A percentile compares a stretch with the other conserved stretches of the same genome.
Conservation (phyloP, 2,888 invertebrate genomes). For the Crocallis elinguaria region DNA sequence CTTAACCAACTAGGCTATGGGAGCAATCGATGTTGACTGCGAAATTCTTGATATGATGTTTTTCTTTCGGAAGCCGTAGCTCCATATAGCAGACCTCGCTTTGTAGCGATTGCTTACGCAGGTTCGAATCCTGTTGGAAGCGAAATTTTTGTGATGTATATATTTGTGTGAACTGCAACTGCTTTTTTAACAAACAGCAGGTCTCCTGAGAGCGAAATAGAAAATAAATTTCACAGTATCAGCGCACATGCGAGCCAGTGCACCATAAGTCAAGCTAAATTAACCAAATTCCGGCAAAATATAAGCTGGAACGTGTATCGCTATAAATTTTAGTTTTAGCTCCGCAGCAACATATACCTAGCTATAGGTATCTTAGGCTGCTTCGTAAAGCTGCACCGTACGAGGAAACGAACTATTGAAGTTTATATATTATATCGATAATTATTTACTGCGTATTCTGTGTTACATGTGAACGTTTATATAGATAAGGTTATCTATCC, state of each 20-base stretch:
- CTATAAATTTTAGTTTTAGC: constrained; percentile 43
- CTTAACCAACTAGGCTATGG: too few relatives aligned
- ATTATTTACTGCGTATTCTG: neutral
- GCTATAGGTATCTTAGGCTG: neutral
- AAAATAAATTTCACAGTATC: constrained; percentile 31
- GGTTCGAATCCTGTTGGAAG: too few relatives aligned
- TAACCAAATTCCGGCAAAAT: constrained; percentile 43
- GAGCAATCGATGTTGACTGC: too few relatives aligned
- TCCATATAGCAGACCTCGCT: too few relatives aligned
- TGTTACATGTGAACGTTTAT: too few relatives aligned
- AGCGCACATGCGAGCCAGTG: constrained; percentile 14
- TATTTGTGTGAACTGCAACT: too few relatives aligned
- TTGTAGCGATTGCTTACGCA: too few relatives aligned
- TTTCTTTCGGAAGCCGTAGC: too few relatives aligned
- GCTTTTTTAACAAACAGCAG: too few relatives aligned
- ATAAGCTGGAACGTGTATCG: constrained; percentile 41
- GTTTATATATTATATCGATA: neutral
- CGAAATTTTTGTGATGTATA: too few relatives aligned
- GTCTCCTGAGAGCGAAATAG: neutral
- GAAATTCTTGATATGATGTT: too few relatives aligned
- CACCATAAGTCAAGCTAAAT: constrained; percentile 47
- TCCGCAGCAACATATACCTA: constrained; percentile 12
- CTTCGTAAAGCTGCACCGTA: constrained; percentile 3
- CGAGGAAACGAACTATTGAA: constrained; percentile 13
- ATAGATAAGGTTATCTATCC: too few relatives aligned